Percentiles rank a stretch among this genome's conserved stretches.
phyloP scores from a whole-genome alignment of 2,888 invertebrate species.

The Drosophila limbata region DNA sequence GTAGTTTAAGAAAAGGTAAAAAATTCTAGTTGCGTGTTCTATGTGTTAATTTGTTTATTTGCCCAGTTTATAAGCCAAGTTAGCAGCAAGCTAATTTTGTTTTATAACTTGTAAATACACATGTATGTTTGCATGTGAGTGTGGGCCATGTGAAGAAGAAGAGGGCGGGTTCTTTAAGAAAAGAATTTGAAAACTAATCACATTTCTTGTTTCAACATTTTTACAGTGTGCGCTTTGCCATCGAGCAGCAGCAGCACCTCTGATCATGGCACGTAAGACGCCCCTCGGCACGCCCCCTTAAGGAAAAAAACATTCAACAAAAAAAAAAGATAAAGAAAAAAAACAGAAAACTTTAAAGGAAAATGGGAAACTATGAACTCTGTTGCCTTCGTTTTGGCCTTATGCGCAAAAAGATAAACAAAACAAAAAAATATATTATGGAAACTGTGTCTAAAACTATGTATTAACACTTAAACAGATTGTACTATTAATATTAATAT shows the following conservation, averaged over 20 bases:
- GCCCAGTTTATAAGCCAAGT: conserved; percentile 15
- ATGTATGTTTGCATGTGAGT: conserved; percentile 1
- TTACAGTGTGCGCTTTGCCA: conserved; percentile 81
- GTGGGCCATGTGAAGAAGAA: not conserved
- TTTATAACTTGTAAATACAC: conserved; percentile 17
- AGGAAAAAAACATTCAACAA: conserved; percentile 13
- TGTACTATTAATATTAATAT: conserved; percentile 45
- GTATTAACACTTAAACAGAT: conserved; percentile 27
- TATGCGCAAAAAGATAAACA: conserved; percentile 37
- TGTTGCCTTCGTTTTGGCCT: conserved; percentile 53
- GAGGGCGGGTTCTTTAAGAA: not conserved
- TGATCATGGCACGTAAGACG: conserved; percentile 46
- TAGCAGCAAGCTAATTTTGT: conserved; percentile 12
- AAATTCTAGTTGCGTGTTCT: conserved; percentile 7
- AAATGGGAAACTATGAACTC: conserved; percentile 9
- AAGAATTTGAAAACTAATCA: conserved; percentile 21
- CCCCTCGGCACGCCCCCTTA: conserved; percentile 36
- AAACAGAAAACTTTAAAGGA: conserved; percentile 1
- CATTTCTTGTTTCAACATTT: conserved; percentile 6
- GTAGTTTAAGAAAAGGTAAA: conserved; percentile 22
- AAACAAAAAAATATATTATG: conserved; percentile 15
- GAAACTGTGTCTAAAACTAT: conserved; percentile 45
- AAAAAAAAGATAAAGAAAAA: conserved; percentile 8
- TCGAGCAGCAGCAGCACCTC: conserved; percentile 68
- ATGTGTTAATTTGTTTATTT: conserved; percentile 22